phyloP scores from a whole-genome alignment of 1,140 invertebrate genomes.

The Ectropis grisescens region DNA sequence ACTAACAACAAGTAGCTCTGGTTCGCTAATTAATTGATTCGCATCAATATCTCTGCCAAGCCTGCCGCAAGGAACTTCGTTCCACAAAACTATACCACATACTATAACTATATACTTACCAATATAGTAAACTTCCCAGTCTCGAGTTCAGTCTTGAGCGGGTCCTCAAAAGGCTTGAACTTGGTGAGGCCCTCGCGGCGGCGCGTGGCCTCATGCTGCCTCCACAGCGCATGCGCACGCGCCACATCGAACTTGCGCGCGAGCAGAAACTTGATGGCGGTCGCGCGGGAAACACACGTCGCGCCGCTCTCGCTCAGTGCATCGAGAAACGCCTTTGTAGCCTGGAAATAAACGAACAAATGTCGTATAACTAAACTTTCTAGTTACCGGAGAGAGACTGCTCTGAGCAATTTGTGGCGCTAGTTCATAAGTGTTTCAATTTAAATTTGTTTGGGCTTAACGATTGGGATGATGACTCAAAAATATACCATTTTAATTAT shows the following conservation, averaged over 20 bases:
- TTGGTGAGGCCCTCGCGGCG: conserved; percentile 86
- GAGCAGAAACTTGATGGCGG: conserved; percentile 94
- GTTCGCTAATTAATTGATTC: too few relatives aligned
- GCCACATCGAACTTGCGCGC: conserved; percentile 95
- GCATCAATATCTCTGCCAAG: too few relatives aligned
- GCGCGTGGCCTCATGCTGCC: conserved; percentile 91
- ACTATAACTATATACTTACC: conserved; percentile 80
- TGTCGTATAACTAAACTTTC: not conserved
- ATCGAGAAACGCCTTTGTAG: conserved; percentile 84
- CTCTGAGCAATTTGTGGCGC: too few relatives aligned
- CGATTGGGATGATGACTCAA: too few relatives aligned
- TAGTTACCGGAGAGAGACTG: too few relatives aligned
- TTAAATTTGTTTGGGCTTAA: too few relatives aligned
- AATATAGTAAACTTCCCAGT: conserved; percentile 97
- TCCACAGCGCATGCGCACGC: conserved; percentile 88
- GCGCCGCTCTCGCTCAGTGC: conserved; percentile 76
- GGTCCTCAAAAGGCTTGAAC: conserved; percentile 86
- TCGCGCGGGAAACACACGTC: conserved; percentile 74
- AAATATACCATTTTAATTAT: too few relatives aligned
- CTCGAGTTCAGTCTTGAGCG: conserved; percentile 86
- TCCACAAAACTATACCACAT: too few relatives aligned
- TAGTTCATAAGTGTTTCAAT: too few relatives aligned
- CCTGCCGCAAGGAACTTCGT: too few relatives aligned
- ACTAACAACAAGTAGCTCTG: too few relatives aligned
- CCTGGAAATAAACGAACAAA: conserved; percentile 75